Evolutionary conservation across 2,113 vertebrate genomes (phyloP), one percentile per base, ranked within the genome.

Genomic region (Aldabrachelys gigantea): DNA sequence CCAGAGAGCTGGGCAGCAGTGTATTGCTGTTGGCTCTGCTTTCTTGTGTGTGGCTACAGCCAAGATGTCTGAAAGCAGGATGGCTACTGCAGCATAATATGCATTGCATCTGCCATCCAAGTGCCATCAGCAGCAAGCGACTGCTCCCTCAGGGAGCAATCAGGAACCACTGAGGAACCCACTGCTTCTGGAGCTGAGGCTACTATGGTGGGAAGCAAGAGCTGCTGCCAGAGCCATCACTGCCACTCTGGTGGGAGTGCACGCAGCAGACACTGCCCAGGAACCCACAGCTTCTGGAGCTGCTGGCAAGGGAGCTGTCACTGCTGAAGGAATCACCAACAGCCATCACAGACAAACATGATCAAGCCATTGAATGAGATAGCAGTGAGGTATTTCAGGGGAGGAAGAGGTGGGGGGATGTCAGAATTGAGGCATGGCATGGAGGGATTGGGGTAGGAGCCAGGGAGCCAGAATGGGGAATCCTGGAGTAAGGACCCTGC

Each of bases 241-340:
- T 81, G 50, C 29, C 90, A 10, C 8, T 54, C 76, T 0, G 6
- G n/a, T 7, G 25, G 75, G 8, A 41, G 50, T 24, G 57, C 3
- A 0, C 19, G 87, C n/a, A 62, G 0, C 0, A 86, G 78, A 72
- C 2, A 27, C 47, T 50, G 9, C 44, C 75, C 81, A 76, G 8
- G 25, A 87, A 47, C 89, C 88, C 21, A 49, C 47, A 84, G 41
- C 41, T 14, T 65, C 29, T 31, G 13, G 59, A 65, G 5, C 12
- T 31, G 57, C 57, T 29, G 31, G 12, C 12, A 59, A 59, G 10
- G 57, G 12, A 29, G 59, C 14, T 65, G 31, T 31, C 47, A 31
- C n/a, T 62, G 13, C 22, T 87, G 81, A 84, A 84, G 76, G 19
- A 59, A 81, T 5, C 65, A 38, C 1, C 0, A 79, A 83, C 85